phyloP scores from a whole-genome alignment of 1,140 invertebrate genomes.

The Pachypeltis micranthus region DNA sequence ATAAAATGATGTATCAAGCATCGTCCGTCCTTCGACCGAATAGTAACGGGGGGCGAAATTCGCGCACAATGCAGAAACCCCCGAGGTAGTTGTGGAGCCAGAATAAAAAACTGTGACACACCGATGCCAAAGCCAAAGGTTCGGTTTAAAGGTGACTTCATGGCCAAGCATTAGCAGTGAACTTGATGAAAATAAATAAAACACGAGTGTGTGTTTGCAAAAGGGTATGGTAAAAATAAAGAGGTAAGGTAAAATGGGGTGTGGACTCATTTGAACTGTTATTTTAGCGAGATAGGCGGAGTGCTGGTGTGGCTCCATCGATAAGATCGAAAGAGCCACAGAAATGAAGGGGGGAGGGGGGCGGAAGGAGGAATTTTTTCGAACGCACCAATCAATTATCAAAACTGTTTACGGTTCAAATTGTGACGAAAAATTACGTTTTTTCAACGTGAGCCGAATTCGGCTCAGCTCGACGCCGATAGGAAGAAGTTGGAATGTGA shows the following conservation, averaged over 20 bases:
- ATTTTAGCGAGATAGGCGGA: too few species aligned
- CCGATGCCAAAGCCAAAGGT: background rate
- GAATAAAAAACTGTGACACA: background rate
- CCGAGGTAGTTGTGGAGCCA: background rate
- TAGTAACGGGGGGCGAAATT: background rate
- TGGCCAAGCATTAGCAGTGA: constrained; percentile 1
- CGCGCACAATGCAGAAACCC: background rate
- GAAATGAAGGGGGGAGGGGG: too few species aligned
- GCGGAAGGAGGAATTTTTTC: too few species aligned
- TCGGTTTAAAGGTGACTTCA: background rate
- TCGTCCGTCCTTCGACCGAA: background rate
- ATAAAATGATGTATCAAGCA: background rate
- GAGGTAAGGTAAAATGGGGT: background rate
- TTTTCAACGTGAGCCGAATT: too few species aligned
- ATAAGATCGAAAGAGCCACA: too few species aligned
- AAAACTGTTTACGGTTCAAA: too few species aligned
- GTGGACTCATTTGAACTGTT: too few species aligned
- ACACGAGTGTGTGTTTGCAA: background rate
- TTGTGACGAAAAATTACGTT: too few species aligned
- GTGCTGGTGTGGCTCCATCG: too few species aligned
- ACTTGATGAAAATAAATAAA: background rate
- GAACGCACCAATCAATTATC: too few species aligned
- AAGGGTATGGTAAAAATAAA: background rate
- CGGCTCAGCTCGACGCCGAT: too few species aligned
- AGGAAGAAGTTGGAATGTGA: background rate